Evolutionary conservation across 2,797 vertebrate species (phyloP).

Genomic region (Tachyglossus aculeatus): DNA sequence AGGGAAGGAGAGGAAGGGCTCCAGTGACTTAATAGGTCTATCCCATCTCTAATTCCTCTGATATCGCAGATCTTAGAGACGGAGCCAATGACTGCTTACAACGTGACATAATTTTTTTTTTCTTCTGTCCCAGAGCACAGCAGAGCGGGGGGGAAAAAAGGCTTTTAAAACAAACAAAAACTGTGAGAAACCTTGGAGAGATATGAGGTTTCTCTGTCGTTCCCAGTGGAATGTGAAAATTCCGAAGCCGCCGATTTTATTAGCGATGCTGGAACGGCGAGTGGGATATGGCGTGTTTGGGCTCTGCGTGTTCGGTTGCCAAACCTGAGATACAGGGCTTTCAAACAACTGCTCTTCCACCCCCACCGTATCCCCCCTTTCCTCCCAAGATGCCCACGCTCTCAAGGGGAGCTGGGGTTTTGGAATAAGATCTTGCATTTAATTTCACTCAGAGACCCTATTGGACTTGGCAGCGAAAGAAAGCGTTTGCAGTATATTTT

Average conservation of each 20-base stretch:
- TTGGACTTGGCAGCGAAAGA: slow-evolving; percentile 82
- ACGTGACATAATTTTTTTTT: slow-evolving; percentile 42
- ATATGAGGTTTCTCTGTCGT: slow-evolving; percentile 67
- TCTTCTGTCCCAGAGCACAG: slow-evolving; percentile 49
- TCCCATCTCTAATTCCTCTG: slow-evolving; percentile 64
- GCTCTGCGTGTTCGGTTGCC: too few species aligned
- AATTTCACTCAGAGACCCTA: slow-evolving; percentile 81
- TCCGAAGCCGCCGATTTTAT: slow-evolving; percentile 77
- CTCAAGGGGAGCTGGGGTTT: slow-evolving; percentile 84
- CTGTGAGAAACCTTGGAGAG: slow-evolving; percentile 75
- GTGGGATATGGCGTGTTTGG: slow-evolving; percentile 64
- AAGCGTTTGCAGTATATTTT: slow-evolving; percentile 80
- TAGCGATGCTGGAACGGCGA: slow-evolving; percentile 67
- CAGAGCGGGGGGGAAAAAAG: too few species aligned
- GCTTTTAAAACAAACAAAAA: slow-evolving; percentile 75
- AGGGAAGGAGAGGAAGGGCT: too few species aligned
- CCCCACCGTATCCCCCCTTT: too few species aligned
- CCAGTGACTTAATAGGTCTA: slow-evolving; percentile 55
- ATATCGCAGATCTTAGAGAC: slow-evolving; percentile 59
- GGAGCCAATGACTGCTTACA: slow-evolving; percentile 40
- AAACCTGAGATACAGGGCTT: too few species aligned
- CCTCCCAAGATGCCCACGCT: slow-evolving; percentile 77
- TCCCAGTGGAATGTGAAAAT: slow-evolving; percentile 74
- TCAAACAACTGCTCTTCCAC: slow-evolving; percentile 78
- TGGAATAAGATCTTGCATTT: slow-evolving; percentile 77